phyloP scores from a whole-genome alignment of 2,797 vertebrate genomes.

The Rhynchonycteris naso region DNA sequence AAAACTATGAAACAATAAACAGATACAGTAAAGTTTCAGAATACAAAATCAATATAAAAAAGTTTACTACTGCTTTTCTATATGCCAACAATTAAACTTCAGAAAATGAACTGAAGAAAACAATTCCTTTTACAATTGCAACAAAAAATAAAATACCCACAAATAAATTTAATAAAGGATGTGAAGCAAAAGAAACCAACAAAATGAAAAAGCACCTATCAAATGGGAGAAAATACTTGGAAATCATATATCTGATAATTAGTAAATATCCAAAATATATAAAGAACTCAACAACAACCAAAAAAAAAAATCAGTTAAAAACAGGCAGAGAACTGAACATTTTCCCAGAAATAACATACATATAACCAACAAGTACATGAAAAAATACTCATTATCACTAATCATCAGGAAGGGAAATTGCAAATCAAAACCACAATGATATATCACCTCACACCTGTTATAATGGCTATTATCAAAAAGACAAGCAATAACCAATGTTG shows the following conservation, averaged over 20 bases:
- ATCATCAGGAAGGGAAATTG: not conserved
- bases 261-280: not conserved
- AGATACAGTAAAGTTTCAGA: too few species aligned
- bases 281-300: not conserved
- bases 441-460: not conserved
- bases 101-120: too few species aligned
- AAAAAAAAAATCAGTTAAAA: not conserved
- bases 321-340: not conserved
- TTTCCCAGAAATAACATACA: too few species aligned
- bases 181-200: too few species aligned
- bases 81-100: too few species aligned
- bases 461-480: not conserved
- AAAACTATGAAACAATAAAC: not conserved
- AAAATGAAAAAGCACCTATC: too few species aligned
- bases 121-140: too few species aligned
- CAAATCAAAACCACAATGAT: not conserved
- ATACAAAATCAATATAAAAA: too few species aligned
- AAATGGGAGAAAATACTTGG: not conserved
- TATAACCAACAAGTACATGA: not conserved
- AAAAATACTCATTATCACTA: not conserved
- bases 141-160: too few species aligned
- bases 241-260: not conserved
- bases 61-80: too few species aligned
- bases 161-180: too few species aligned
- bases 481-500: not conserved